Conservation (phyloP, 2,113 vertebrate species). For the Rynchops niger region DNA sequence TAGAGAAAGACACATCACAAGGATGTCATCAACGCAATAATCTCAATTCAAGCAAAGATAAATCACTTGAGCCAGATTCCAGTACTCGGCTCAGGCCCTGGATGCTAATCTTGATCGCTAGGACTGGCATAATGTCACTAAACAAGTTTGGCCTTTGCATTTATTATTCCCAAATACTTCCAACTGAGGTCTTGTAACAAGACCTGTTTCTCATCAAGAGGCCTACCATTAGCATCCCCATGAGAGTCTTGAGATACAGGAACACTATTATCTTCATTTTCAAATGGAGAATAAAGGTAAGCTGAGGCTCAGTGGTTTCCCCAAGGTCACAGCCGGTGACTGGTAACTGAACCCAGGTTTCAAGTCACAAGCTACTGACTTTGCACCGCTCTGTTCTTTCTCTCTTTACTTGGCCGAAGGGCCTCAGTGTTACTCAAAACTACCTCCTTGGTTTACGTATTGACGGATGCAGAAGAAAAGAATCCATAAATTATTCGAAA, state of each 20-base stretch:
- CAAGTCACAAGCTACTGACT: not conserved
- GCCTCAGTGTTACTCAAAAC: not conserved
- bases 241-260: not conserved
- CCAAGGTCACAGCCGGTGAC: not conserved
- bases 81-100: not conserved
- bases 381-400: not conserved
- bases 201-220: not conserved
- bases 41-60: not conserved
- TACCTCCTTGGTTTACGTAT: not conserved
- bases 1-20: not conserved
- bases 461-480: not conserved
- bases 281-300: not conserved
- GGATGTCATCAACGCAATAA: not conserved
- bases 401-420: not conserved
- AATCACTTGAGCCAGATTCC: not conserved
- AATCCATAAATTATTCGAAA: not conserved
- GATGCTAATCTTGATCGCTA: not conserved
- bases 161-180: not conserved
- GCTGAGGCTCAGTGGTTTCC: not conserved
- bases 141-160: not conserved
- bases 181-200: not conserved
- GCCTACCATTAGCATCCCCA: not conserved
- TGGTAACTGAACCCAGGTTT: slow-evolving; percentile 7
- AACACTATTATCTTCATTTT: not conserved
- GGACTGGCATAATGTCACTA: not conserved